These are phyloP conservation scores for Atractosteus spatula DNA, from an alignment of 2,113 vertebrate species.

Conservation along the genomic window DNA sequence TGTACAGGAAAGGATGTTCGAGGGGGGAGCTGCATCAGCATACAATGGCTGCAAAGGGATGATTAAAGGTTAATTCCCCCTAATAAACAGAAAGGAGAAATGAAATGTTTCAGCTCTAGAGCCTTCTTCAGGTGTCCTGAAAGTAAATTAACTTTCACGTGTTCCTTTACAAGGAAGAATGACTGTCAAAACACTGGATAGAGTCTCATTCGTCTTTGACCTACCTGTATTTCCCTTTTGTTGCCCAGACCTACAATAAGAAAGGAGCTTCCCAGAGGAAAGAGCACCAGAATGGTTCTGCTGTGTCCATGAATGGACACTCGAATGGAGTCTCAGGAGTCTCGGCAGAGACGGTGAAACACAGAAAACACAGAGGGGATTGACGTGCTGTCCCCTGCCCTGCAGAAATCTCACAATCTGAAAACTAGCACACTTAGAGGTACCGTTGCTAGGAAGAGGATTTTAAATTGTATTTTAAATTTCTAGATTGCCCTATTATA, in stretches of 20 bases:
- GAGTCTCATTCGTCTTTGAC: not conserved
- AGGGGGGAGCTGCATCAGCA: too few relatives aligned
- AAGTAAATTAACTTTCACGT: too few relatives aligned
- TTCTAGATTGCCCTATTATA: conserved; percentile 32
- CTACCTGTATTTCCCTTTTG: conserved; percentile 5
- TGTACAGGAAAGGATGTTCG: too few relatives aligned
- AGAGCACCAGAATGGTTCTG: conserved; percentile 77
- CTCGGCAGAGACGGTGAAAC: conserved; percentile 61
- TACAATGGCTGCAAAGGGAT: too few relatives aligned
- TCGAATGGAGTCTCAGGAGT: conserved; percentile 64
- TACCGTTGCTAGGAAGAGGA: conserved; percentile 24
- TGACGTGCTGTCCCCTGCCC: conserved; percentile 52
- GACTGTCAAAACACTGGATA: too few relatives aligned
- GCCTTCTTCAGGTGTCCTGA: too few relatives aligned
- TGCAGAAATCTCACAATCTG: conserved; percentile 19
- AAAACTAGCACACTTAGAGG: conserved; percentile 39
- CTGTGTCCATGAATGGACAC: conserved; percentile 72
- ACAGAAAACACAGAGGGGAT: conserved; percentile 81
- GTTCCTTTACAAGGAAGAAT: too few relatives aligned
- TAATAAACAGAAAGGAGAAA: too few relatives aligned
- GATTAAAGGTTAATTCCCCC: too few relatives aligned
- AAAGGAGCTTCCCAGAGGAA: conserved; percentile 68
- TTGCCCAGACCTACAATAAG: conserved; percentile 89
- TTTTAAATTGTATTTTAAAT: conserved; percentile 1
- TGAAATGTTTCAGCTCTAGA: too few relatives aligned